These are phyloP conservation scores for Varanus komodoensis DNA, from an alignment of 2,113 vertebrate genomes.

Conservation along the genomic window DNA sequence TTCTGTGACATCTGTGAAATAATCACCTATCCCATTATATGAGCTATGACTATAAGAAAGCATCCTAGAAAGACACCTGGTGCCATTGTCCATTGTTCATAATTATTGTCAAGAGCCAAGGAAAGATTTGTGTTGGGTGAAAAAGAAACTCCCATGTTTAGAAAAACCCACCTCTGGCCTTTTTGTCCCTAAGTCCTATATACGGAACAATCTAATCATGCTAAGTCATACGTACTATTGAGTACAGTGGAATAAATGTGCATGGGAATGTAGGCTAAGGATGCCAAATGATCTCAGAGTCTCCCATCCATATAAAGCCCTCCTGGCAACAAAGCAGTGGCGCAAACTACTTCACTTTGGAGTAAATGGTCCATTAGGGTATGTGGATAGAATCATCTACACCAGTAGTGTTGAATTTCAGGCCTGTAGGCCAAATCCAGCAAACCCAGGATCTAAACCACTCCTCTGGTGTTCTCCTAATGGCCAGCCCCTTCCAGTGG, in stretches of 20 bases:
- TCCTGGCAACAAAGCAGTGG: neutral
- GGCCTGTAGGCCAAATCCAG: too few relatives aligned
- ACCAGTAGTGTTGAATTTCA: neutral
- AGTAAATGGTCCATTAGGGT: neutral
- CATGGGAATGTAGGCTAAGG: too few relatives aligned
- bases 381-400: too few relatives aligned
- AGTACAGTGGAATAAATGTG: too few relatives aligned
- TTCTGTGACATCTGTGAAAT: neutral
- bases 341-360: neutral
- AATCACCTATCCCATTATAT: neutral
- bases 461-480: too few relatives aligned
- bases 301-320: too few relatives aligned
- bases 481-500: too few relatives aligned
- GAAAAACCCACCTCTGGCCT: neutral
- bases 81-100: constrained; percentile 27
- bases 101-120: neutral
- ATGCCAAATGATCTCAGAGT: too few relatives aligned
- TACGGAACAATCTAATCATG: too few relatives aligned
- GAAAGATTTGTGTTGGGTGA: neutral
- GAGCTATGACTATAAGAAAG: constrained; percentile 27
- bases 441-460: too few relatives aligned
- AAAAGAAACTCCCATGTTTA: neutral
- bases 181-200: neutral
- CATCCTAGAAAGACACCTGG: constrained; percentile 43
- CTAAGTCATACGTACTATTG: too few relatives aligned